Evolutionary conservation across 2,888 invertebrate species (phyloP), one percentile per base, ranked within the genome.

Genomic region (Dorcus parallelipipedus): DNA sequence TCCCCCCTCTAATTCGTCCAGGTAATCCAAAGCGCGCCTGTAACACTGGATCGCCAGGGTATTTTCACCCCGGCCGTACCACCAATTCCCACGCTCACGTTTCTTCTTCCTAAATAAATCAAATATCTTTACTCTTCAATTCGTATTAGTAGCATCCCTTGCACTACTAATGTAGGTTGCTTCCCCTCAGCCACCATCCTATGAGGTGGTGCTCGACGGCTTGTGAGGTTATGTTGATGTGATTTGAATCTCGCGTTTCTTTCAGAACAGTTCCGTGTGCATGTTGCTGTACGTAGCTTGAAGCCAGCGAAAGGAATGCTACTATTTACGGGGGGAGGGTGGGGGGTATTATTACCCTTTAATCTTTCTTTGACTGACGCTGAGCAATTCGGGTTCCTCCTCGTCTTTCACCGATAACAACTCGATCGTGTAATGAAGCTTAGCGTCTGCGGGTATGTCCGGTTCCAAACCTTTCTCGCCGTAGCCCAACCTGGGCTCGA

Each of bases 61-160:
- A 54, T 87, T 86, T 71, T 96, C 95, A 23, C 87, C 87, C 49
- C 95, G 85, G 20, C 86, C 84, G 74, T 93, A 96, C 89, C 93
- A 93, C 85, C 91, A 93, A 77, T 96, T 96, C 5, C 96, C 97
- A 55, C 93, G 84, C 69, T 91, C 89, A 60, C 93, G 86, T 73
- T 93, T 93, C 59, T 82, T 81, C 68, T 87, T 86, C 9, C 90
- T 89, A 68, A 14, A 14, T 14, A 14, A 14, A 14, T 14, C 14
- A 55, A 63, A 60, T 49, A 50, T 6, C 26, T 26, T 26, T 26
- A 5, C 26, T 5, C 5, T 26, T 26, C 5, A 26, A 3, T 5
- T 26, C 26, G 1, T 26, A 26, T 26, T 26, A 4, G 5, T 5
- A 26, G 14, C 14, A 14, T 14, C 1, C 14, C 14, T 14, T 14